Conservation (phyloP, 2,113 vertebrate species). For the Gnathonemus longibarbis region DNA sequence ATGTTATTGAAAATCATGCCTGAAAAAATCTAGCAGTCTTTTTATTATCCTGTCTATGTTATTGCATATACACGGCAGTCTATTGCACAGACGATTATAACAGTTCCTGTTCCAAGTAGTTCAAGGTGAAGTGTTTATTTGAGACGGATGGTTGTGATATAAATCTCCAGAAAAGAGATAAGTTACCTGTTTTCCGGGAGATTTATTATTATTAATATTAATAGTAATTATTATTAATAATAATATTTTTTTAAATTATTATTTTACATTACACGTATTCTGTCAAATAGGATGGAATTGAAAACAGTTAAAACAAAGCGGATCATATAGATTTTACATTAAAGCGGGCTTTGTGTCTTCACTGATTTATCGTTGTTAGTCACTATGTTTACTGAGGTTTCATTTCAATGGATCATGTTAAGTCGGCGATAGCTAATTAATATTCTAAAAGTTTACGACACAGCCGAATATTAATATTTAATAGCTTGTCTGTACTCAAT, state of each 20-base stretch:
- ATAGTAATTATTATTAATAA: neutral
- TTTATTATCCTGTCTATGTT: neutral
- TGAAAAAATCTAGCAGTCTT: neutral
- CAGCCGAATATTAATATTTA: conserved; percentile 73
- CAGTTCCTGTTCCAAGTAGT: neutral
- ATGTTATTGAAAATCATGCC: neutral
- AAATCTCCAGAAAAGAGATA: neutral
- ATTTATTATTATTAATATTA: neutral
- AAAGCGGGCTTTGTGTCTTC: neutral
- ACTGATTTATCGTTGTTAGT: neutral
- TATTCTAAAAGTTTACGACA: conserved; percentile 64
- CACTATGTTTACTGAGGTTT: conserved; percentile 3
- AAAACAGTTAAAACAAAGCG: neutral
- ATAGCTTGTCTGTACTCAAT: conserved; percentile 62
- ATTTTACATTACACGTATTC: neutral
- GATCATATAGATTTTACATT: neutral
- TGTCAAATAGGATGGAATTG: neutral
- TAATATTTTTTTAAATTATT: neutral
- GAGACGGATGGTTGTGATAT: neutral
- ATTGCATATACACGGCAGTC: neutral
- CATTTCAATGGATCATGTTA: conserved; percentile 32
- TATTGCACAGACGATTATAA: neutral
- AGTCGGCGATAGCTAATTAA: conserved; percentile 56
- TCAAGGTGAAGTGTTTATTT: neutral
- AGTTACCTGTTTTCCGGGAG: neutral